A percentile compares a stretch with the other conserved stretches of the same genome.
These are phyloP conservation scores for Mactra quadrangularis DNA, from an alignment of 1,140 invertebrate species.

Conservation along the genomic window DNA sequence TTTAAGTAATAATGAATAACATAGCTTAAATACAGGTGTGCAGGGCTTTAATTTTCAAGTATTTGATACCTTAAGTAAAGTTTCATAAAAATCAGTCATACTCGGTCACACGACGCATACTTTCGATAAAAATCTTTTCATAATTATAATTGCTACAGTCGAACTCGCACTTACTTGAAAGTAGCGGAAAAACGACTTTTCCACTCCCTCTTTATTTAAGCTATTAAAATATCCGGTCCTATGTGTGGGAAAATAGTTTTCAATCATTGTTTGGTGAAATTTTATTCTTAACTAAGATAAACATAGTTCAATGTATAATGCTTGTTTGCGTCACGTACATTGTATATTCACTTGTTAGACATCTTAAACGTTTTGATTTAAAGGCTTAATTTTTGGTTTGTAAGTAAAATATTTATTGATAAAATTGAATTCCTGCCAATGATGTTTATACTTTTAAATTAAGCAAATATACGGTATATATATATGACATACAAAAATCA, in stretches of 20 bases:
- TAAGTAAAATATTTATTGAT: too few species aligned
- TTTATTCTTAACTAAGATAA: background rate
- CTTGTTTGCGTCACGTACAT: too few species aligned
- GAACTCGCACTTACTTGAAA: conserved; percentile 15
- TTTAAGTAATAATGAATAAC: background rate
- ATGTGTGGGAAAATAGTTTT: conserved; percentile 53
- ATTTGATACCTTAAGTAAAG: conserved; percentile 7
- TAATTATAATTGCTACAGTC: conserved; percentile 36
- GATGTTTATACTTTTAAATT: too few species aligned
- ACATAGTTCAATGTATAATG: background rate
- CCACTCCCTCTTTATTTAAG: conserved; percentile 21
- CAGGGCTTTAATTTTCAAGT: conserved; percentile 17
- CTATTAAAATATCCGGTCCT: conserved; percentile 40
- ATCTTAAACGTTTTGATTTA: too few species aligned
- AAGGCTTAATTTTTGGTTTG: too few species aligned
- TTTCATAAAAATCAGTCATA: background rate
- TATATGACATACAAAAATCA: too few species aligned
- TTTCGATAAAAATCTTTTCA: conserved; percentile 19
- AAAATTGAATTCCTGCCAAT: too few species aligned
- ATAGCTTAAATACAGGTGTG: conserved; percentile 31
- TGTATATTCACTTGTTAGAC: too few species aligned
- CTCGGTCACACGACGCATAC: conserved; percentile 16
- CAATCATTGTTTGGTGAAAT: background rate
- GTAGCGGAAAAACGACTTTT: conserved; percentile 56
- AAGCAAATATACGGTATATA: too few species aligned